phyloP scores from a whole-genome alignment of 2,113 vertebrate genomes.

The Nanorana parkeri region DNA sequence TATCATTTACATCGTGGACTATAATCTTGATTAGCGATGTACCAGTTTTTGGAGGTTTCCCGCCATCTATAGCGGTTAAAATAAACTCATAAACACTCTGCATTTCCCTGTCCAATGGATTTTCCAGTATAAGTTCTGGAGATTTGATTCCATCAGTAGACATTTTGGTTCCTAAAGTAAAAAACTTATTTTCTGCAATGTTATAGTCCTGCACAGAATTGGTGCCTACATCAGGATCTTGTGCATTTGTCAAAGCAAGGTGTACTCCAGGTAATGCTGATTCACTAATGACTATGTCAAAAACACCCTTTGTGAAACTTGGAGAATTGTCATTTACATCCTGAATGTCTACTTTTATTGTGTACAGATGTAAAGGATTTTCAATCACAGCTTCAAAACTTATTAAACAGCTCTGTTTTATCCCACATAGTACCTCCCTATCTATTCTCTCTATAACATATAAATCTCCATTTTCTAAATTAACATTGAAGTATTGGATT shows the following conservation, averaged over 20 bases:
- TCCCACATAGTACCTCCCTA: constrained; percentile 72
- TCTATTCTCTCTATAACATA: constrained; percentile 75
- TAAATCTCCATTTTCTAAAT: constrained; percentile 70
- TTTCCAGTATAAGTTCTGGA: constrained; percentile 81
- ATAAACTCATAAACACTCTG: constrained; percentile 71
- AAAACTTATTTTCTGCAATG: constrained; percentile 62
- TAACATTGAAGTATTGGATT: constrained; percentile 74
- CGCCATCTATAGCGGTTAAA: constrained; percentile 77
- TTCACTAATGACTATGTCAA: constrained; percentile 72
- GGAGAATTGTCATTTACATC: constrained; percentile 60
- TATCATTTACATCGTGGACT: constrained; percentile 86
- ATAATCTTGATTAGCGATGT: constrained; percentile 77
- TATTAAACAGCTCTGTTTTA: constrained; percentile 66
- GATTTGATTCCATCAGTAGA: constrained; percentile 50
- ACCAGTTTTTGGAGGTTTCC: constrained; percentile 78
- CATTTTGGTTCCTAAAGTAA: constrained; percentile 59
- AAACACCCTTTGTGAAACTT: constrained; percentile 3
- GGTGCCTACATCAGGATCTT: constrained; percentile 74
- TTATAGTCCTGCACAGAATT: constrained; percentile 59
- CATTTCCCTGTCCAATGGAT: constrained; percentile 84
- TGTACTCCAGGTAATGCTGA: constrained; percentile 67
- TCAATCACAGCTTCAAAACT: constrained; percentile 73
- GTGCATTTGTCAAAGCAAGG: constrained; percentile 72
- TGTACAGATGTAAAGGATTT: constrained; percentile 75
- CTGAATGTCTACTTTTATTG: constrained; percentile 54